Evolutionary conservation across 2,797 vertebrate species (phyloP).

Genomic region (Sarcophilus harrisii): DNA sequence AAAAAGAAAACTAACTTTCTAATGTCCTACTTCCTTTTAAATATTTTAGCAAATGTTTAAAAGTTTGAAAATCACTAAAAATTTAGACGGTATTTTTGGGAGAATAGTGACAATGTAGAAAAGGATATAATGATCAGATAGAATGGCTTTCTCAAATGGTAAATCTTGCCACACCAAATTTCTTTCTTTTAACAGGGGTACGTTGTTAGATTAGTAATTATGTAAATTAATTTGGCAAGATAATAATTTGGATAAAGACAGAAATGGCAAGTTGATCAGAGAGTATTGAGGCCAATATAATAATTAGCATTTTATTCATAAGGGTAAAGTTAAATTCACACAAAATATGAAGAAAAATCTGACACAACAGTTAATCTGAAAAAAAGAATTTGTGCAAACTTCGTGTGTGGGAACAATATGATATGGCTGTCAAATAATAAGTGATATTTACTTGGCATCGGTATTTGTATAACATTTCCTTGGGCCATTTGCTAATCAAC

Average conservation of each 20-base stretch:
- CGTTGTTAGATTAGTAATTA: neutral
- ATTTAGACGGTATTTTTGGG: neutral
- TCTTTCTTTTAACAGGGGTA: neutral
- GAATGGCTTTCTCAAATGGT: neutral
- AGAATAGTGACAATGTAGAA: neutral
- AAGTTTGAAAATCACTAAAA: neutral
- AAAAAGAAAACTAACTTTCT: slow-evolving; percentile 15
- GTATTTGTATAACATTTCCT: neutral
- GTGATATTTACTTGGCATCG: neutral
- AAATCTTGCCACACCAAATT: neutral
- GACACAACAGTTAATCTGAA: neutral
- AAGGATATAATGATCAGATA: neutral
- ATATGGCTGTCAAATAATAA: neutral
- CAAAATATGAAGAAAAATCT: neutral
- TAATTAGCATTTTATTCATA: neutral
- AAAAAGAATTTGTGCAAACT: neutral
- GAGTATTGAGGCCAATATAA: neutral
- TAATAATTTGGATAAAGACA: neutral
- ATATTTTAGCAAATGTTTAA: neutral
- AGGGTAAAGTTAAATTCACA: neutral
- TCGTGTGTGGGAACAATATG: neutral
- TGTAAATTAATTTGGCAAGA: neutral
- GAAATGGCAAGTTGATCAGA: neutral
- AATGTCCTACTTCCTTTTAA: neutral
- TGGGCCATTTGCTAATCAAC: neutral